Percentiles rank a stretch among this genome's conserved stretches.
Evolutionary conservation across 2,888 invertebrate species (phyloP).

Genomic region (Piscicola geometra): DNA sequence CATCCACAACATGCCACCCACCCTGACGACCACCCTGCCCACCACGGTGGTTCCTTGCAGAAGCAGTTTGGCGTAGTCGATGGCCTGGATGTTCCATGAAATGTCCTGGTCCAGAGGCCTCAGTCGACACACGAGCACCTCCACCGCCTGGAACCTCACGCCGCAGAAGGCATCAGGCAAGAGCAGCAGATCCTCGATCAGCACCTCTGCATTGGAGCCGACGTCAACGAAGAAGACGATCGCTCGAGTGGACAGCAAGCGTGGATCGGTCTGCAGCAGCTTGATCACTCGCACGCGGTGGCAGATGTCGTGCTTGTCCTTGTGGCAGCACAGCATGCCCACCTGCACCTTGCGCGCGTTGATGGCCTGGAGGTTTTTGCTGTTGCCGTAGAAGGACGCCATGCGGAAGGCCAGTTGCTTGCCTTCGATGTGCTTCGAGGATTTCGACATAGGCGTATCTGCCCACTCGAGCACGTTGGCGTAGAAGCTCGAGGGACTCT

Average conservation of each 20-base stretch:
- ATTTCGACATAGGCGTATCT: background rate
- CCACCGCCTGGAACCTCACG: slow-evolving; percentile 55
- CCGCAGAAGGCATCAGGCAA: slow-evolving; percentile 47
- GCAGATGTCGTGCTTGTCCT: slow-evolving; percentile 46
- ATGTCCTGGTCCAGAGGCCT: slow-evolving; percentile 61
- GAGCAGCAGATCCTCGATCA: slow-evolving; percentile 50
- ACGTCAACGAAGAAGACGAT: slow-evolving; percentile 28
- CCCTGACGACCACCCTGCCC: slow-evolving; percentile 50
- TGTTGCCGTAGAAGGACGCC: slow-evolving; percentile 20
- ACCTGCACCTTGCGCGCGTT: slow-evolving; percentile 49
- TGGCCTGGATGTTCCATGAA: slow-evolving; percentile 58
- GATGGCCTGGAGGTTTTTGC: background rate
- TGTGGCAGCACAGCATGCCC: slow-evolving; percentile 63
- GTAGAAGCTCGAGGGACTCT: slow-evolving; percentile 17
- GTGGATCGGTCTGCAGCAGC: background rate
- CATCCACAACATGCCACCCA: slow-evolving; percentile 66
- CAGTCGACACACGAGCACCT: slow-evolving; percentile 60
- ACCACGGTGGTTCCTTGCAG: background rate
- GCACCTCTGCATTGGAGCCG: slow-evolving; percentile 3
- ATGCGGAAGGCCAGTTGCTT: background rate
- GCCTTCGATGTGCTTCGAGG: slow-evolving; percentile 10
- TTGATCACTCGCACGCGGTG: slow-evolving; percentile 24
- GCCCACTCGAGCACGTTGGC: slow-evolving; percentile 32
- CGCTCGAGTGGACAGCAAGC: background rate
- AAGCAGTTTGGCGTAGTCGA: background rate